Percentiles rank a stretch among this genome's conserved stretches.
Conservation (phyloP, 2,113 vertebrate genomes). For the Phocoena sinus region DNA sequence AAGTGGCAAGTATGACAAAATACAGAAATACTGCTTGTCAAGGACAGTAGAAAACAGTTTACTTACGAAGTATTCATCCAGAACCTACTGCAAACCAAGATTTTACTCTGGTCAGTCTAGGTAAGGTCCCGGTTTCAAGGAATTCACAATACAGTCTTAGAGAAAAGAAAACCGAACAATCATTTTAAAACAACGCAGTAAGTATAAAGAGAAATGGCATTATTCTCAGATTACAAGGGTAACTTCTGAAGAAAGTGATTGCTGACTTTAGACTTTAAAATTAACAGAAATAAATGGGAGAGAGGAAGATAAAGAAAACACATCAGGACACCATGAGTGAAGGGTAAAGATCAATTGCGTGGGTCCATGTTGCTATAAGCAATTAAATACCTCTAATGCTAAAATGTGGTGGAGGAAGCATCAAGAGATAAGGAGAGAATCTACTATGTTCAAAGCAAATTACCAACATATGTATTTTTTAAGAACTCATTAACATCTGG, state of each 20-base stretch:
- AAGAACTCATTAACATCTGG: not conserved
- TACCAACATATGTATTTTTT: not conserved
- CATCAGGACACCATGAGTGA: not conserved
- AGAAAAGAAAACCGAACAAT: not conserved
- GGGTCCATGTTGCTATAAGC: not conserved
- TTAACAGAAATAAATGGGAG: not conserved
- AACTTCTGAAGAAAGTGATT: not conserved
- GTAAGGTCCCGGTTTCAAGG: not conserved
- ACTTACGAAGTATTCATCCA: not conserved
- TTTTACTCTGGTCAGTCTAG: not conserved
- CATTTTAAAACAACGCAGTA: not conserved
- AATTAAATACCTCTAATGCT: not conserved
- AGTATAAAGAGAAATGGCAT: not conserved
- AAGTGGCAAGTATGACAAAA: not conserved
- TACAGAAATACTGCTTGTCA: not conserved
- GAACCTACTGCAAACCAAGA: not conserved
- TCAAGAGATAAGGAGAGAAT: too few species aligned
- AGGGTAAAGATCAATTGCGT: accelerated
- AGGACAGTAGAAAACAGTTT: not conserved
- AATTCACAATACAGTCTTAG: not conserved
- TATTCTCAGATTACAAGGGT: not conserved
- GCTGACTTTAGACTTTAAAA: not conserved
- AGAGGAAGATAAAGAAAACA: not conserved
- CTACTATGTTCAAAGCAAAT: not conserved
- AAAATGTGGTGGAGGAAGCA: not conserved